These are phyloP conservation scores for Lycophotia porphyrea DNA, from an alignment of 2,888 invertebrate genomes.

Conservation along the genomic window DNA sequence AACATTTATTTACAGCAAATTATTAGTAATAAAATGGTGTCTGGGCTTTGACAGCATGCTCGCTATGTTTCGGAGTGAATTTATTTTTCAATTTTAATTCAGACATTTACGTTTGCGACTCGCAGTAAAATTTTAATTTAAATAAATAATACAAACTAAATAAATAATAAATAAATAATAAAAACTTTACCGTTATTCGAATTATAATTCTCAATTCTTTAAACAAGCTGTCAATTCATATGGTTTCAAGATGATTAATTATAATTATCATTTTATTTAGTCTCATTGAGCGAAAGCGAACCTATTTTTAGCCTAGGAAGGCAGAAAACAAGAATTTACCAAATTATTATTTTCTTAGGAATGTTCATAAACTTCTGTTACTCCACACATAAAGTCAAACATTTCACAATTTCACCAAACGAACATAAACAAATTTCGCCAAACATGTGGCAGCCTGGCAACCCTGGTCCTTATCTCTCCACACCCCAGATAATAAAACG, in stretches of 20 bases:
- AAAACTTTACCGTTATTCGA: slow-evolving; percentile 26
- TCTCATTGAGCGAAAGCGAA: not conserved
- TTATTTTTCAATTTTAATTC: slow-evolving; percentile 50
- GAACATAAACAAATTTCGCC: slow-evolving; percentile 42
- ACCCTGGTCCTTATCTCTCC: slow-evolving; percentile 77
- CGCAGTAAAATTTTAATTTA: slow-evolving; percentile 20
- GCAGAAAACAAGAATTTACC: not conserved
- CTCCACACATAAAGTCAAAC: slow-evolving; percentile 24
- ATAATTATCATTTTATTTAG: slow-evolving; percentile 1
- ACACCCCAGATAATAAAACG: slow-evolving; percentile 80
- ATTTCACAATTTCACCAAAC: slow-evolving; percentile 33
- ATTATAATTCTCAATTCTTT: slow-evolving; percentile 2
- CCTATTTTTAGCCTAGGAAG: too few species aligned
- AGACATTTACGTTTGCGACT: slow-evolving; percentile 34
- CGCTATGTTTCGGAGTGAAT: slow-evolving; percentile 34
- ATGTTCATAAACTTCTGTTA: slow-evolving; percentile 5
- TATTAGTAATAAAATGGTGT: slow-evolving; percentile 51
- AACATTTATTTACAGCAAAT: slow-evolving; percentile 40
- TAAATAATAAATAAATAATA: too few species aligned
- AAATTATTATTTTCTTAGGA: not conserved
- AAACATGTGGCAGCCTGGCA: slow-evolving; percentile 59
- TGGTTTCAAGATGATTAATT: not conserved
- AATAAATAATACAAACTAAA: too few species aligned
- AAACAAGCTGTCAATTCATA: not conserved
- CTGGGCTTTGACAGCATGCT: slow-evolving; percentile 46